A percentile compares a stretch with the other conserved stretches of the same genome.
These are phyloP conservation scores for Hypomecis atomaria DNA, from an alignment of 2,888 invertebrate species.

Conservation along the genomic window DNA sequence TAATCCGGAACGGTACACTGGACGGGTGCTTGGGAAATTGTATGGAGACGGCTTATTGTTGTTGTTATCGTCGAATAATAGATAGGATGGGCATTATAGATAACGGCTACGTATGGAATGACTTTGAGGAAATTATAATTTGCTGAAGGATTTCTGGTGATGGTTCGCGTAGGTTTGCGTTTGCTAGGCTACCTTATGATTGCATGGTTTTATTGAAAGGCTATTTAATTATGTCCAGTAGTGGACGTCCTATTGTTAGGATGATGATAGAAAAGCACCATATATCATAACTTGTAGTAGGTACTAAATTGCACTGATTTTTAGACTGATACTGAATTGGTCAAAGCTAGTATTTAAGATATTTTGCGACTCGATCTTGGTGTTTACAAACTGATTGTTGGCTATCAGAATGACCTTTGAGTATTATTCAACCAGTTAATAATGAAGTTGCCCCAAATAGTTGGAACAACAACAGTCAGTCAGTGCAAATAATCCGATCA, in stretches of 20 bases:
- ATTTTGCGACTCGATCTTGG: constrained; percentile 5
- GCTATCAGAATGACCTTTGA: constrained; percentile 54
- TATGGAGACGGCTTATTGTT: constrained; percentile 28
- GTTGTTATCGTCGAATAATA: constrained; percentile 18
- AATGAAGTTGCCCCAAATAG: constrained; percentile 49
- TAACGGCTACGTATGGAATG: constrained; percentile 3
- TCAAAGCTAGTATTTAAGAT: background rate
- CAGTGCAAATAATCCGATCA: constrained; percentile 52
- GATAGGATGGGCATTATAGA: constrained; percentile 1
- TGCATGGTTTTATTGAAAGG: too few species aligned
- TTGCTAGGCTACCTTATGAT: too few species aligned
- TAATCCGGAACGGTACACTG: constrained; percentile 65
- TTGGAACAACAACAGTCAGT: constrained; percentile 48
- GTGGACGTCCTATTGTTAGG: too few species aligned
- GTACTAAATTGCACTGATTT: too few species aligned
- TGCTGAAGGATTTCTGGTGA: too few species aligned
- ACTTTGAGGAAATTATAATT: background rate
- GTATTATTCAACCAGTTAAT: constrained; percentile 44
- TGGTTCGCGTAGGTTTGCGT: too few species aligned
- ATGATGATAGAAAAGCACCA: too few species aligned
- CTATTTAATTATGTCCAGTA: too few species aligned
- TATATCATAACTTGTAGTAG: background rate
- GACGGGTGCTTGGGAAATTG: constrained; percentile 49
- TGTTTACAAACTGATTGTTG: constrained; percentile 35
- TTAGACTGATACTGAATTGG: background rate